These are phyloP conservation scores for Chroicocephalus ridibundus DNA, from an alignment of 2,113 vertebrate species.

Conservation along the genomic window DNA sequence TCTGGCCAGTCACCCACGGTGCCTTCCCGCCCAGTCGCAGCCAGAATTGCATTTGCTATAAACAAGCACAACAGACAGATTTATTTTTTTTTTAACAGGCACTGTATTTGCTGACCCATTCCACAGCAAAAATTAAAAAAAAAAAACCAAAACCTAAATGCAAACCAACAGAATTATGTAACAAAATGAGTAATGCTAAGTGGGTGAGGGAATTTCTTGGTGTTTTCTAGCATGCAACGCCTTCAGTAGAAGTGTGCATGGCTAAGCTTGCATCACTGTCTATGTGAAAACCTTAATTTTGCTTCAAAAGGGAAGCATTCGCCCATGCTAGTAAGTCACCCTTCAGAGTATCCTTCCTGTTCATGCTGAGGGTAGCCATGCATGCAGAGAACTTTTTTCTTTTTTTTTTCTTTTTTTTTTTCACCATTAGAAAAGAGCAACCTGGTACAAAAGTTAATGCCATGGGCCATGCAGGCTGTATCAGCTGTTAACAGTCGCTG, in stretches of 20 bases:
- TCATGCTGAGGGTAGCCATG: slow-evolving; percentile 71
- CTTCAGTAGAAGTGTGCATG: neutral
- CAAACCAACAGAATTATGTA: neutral
- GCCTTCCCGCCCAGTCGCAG: neutral
- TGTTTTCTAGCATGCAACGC: slow-evolving; percentile 36
- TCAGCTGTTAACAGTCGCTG: slow-evolving; percentile 68
- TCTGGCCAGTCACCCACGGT: neutral
- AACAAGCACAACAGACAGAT: neutral
- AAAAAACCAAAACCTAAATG: neutral
- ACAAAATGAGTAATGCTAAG: slow-evolving; percentile 29
- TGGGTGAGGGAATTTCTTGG: slow-evolving; percentile 60
- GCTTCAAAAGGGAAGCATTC: slow-evolving; percentile 12
- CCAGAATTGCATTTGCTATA: neutral
- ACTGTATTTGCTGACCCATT: neutral
- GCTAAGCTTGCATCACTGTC: neutral
- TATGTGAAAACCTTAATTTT: slow-evolving; percentile 12
- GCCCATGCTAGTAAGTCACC: neutral
- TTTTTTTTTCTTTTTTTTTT: neutral
- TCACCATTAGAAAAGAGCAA: slow-evolving; percentile 19
- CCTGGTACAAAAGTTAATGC: neutral
- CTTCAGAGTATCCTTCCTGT: slow-evolving; percentile 70
- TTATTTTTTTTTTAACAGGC: neutral
- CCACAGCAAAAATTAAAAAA: neutral
- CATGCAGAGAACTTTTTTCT: slow-evolving; percentile 55
- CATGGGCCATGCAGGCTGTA: slow-evolving; percentile 1